These are phyloP conservation scores for Unio pictorum DNA, from an alignment of 2,888 invertebrate genomes.

Conservation along the genomic window DNA sequence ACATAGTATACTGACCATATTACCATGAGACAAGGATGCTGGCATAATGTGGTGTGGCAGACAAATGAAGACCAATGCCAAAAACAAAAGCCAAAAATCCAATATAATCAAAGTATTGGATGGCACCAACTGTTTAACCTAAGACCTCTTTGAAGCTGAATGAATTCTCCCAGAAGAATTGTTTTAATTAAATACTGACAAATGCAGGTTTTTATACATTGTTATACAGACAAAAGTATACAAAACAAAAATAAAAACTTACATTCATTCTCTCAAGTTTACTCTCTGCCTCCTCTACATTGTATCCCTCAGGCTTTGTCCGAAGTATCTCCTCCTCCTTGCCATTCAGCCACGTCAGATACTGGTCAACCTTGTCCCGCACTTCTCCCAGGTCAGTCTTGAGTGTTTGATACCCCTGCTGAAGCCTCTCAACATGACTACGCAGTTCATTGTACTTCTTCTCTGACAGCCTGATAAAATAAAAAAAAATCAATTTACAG, in stretches of 20 bases:
- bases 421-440: conserved; percentile 35
- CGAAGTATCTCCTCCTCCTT: conserved; percentile 39
- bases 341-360: conserved; percentile 58
- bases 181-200: too few relatives aligned
- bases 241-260: conserved; percentile 73
- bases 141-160: too few relatives aligned
- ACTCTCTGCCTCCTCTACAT: conserved; percentile 41
- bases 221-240: neutral
- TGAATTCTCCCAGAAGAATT: too few relatives aligned
- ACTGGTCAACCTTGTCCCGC: conserved; percentile 54
- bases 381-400: conserved; percentile 52
- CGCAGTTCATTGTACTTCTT: conserved; percentile 46
- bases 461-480: conserved; percentile 46
- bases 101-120: too few relatives aligned
- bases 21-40: too few relatives aligned
- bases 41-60: too few relatives aligned
- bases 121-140: too few relatives aligned
- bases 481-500: neutral
- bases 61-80: too few relatives aligned
- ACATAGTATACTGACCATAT: too few relatives aligned
- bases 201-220: too few relatives aligned
- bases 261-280: conserved; percentile 55
- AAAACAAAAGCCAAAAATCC: too few relatives aligned
- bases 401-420: conserved; percentile 41
- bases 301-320: conserved; percentile 38